Evolutionary conservation across 1,140 invertebrate genomes (phyloP).

Genomic region (Lepeophtheirus salmonis): DNA sequence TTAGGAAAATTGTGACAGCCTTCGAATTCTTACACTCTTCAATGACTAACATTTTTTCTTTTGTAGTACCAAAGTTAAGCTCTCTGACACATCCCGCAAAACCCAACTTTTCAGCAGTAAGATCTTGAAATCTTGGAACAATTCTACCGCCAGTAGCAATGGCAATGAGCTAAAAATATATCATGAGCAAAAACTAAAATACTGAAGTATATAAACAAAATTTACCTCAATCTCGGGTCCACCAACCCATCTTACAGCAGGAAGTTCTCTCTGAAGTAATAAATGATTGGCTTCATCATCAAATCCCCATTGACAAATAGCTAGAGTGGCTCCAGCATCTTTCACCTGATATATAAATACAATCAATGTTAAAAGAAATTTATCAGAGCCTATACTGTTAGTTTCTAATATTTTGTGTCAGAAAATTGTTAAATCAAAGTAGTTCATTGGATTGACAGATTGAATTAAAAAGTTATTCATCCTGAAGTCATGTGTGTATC

Average conservation of each 20-base stretch:
- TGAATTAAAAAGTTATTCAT: not conserved
- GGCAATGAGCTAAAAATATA: slow-evolving; percentile 66
- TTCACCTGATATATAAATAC: slow-evolving; percentile 42
- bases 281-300: slow-evolving; percentile 99
- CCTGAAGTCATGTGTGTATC: too few species aligned
- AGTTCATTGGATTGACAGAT: not conserved
- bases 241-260: slow-evolving; percentile 73
- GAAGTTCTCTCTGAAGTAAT: slow-evolving; percentile 70
- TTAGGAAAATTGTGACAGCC: slow-evolving; percentile 89
- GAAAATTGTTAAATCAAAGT: not conserved
- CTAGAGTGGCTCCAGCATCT: slow-evolving; percentile 82
- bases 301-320: slow-evolving; percentile 99
- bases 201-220: not conserved
- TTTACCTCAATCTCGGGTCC: slow-evolving; percentile 65
- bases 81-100: slow-evolving; percentile 81
- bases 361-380: not conserved
- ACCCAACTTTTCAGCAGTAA: slow-evolving; percentile 81
- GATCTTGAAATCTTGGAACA: slow-evolving; percentile 87
- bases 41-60: slow-evolving; percentile 93
- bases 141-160: slow-evolving; percentile 97
- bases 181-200: slow-evolving; percentile 10
- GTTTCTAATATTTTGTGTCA: too few species aligned
- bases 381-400: too few species aligned
- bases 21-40: slow-evolving; percentile 92
- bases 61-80: slow-evolving; percentile 84